Percentiles rank a stretch among this genome's conserved stretches.
phyloP scores from a whole-genome alignment of 37 sponge, comb jelly and placozoan genomes.

The Dysidea cf. avara region DNA sequence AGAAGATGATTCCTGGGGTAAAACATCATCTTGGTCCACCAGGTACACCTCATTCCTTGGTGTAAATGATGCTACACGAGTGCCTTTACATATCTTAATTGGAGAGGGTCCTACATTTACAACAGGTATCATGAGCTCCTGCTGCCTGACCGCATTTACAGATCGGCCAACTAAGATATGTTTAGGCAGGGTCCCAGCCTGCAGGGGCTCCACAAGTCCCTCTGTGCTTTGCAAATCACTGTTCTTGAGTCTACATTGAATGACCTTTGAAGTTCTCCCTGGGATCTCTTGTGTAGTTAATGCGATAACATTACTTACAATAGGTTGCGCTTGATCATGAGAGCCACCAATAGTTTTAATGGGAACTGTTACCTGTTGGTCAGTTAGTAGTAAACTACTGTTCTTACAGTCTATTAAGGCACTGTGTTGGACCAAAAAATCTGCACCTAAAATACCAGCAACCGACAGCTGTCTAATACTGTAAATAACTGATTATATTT shows the following conservation, averaged over 20 bases:
- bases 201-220: conserved; percentile 17
- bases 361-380: not conserved
- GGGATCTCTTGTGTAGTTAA: not conserved
- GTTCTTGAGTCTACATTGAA: not conserved
- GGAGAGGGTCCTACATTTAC: conserved; percentile 1
- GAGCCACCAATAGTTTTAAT: not conserved
- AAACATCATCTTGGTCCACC: too few species aligned
- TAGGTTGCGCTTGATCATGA: too few species aligned
- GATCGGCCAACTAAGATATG: not conserved
- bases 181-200: conserved; percentile 3
- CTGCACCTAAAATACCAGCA: conserved; percentile 10
- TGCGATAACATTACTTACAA: too few species aligned
- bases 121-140: conserved; percentile 2
- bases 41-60: not conserved
- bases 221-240: not conserved
- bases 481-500: not conserved
- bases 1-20: not conserved
- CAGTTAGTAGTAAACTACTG: not conserved
- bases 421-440: not conserved
- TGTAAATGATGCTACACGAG: not conserved
- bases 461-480: conserved; percentile 1
- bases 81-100: not conserved
- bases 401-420: conserved; percentile 4
- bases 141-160: not conserved
- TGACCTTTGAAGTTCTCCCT: not conserved